phyloP scores from a whole-genome alignment of 2,888 invertebrate species.

The Drosophila melanosoma region DNA sequence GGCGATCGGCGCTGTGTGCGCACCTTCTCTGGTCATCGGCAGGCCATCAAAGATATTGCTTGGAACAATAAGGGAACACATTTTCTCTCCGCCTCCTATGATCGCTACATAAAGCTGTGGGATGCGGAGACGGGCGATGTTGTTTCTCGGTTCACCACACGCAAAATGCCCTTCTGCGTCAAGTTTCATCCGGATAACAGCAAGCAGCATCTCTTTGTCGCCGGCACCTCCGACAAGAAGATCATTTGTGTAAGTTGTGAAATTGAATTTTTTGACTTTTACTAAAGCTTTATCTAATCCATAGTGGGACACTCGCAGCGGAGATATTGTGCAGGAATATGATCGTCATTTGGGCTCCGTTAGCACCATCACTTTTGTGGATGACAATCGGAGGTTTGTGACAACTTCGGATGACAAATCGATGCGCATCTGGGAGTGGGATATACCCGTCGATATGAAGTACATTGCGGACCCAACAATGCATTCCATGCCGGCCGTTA shows the following conservation, averaged over 20 bases:
- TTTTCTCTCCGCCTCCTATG: constrained; percentile 98
- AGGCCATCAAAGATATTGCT: constrained; percentile 97
- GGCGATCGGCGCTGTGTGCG: constrained; percentile 96
- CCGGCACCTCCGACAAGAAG: constrained; percentile 99
- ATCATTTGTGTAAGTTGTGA: constrained; percentile 95
- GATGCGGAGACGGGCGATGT: constrained; percentile 98
- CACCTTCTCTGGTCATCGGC: constrained; percentile 98
- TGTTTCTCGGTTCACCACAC: constrained; percentile 94
- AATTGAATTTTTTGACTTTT: neutral
- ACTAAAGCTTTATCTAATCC: neutral
- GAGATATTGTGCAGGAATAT: constrained; percentile 98
- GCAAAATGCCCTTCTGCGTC: constrained; percentile 98
- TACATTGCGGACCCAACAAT: constrained; percentile 99
- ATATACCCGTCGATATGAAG: constrained; percentile 99
- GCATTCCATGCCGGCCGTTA: constrained; percentile 99
- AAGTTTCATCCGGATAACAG: constrained; percentile 99
- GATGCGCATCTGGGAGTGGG: constrained; percentile 99
- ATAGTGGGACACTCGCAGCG: constrained; percentile 97
- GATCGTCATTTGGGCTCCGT: constrained; percentile 99
- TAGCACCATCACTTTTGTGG: constrained; percentile 99
- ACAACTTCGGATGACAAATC: constrained; percentile 99
- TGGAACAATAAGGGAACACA: constrained; percentile 97
- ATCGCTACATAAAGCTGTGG: constrained; percentile 99
- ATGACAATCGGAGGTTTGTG: constrained; percentile 98
- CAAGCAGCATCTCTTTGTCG: constrained; percentile 98